These are phyloP conservation scores for Ambastaia sidthimunki DNA, from an alignment of 2,797 vertebrate species.

Conservation along the genomic window DNA sequence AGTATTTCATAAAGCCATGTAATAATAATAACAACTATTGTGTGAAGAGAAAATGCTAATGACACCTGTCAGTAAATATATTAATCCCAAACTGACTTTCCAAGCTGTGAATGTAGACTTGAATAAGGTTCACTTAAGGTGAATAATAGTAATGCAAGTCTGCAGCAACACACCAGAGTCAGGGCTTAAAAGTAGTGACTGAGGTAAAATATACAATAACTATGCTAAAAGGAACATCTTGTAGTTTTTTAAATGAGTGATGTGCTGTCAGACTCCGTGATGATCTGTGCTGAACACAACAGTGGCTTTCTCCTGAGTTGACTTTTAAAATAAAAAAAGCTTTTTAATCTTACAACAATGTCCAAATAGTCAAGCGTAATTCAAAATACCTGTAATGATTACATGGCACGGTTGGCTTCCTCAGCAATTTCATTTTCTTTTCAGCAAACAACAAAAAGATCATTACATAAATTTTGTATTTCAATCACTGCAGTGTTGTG, in stretches of 20 bases:
- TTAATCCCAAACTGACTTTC: neutral
- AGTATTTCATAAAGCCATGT: no score
- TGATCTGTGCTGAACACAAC: neutral
- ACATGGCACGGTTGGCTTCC: neutral
- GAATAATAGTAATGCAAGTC: neutral
- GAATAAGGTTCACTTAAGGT: neutral
- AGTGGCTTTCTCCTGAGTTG: neutral
- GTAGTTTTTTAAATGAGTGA: neutral
- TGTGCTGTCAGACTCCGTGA: constrained; percentile 11
- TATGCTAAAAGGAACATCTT: neutral
- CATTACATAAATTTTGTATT: neutral
- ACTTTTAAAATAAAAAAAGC: neutral
- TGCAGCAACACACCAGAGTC: neutral
- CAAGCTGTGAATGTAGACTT: neutral
- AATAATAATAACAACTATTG: no score
- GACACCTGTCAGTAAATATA: neutral
- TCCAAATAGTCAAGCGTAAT: constrained; percentile 13
- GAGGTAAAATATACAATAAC: neutral
- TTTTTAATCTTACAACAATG: constrained; percentile 19
- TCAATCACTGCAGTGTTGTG: neutral
- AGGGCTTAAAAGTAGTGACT: neutral
- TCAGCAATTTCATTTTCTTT: neutral
- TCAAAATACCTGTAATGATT: neutral
- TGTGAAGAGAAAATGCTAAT: neutral
- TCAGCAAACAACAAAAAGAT: neutral